These are phyloP conservation scores for Tenebrosternarchus preto DNA, from an alignment of 2,113 vertebrate species.

Conservation along the genomic window DNA sequence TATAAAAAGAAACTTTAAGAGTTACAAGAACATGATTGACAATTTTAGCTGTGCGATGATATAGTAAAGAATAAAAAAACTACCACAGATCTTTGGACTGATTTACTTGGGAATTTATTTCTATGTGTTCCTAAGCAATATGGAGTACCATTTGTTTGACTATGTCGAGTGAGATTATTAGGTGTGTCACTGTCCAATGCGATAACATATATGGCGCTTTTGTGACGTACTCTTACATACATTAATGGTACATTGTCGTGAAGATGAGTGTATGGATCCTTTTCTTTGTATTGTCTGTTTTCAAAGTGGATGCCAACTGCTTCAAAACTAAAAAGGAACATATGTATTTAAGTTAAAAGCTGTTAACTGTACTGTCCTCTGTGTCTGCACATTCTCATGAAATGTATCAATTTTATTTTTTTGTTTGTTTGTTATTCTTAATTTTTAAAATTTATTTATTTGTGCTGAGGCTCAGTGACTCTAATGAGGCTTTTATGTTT, in stretches of 20 bases:
- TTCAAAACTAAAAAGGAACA: slow-evolving; percentile 79
- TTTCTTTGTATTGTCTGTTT: slow-evolving; percentile 87
- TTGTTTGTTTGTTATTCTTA: slow-evolving; percentile 54
- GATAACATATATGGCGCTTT: slow-evolving; percentile 90
- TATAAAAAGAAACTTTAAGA: slow-evolving; percentile 71
- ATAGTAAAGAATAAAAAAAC: slow-evolving; percentile 69
- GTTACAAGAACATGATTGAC: slow-evolving; percentile 79
- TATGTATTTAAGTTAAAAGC: slow-evolving; percentile 77
- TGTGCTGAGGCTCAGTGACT: slow-evolving; percentile 70
- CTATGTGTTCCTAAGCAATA: slow-evolving; percentile 99
- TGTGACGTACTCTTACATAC: slow-evolving; percentile 89
- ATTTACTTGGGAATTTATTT: slow-evolving; percentile 88
- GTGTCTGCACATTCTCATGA: slow-evolving; percentile 76
- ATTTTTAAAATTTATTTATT: slow-evolving; percentile 67
- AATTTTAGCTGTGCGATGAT: slow-evolving; percentile 93
- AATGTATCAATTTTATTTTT: slow-evolving; percentile 64
- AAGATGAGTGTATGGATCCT: slow-evolving; percentile 83
- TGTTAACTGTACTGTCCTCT: slow-evolving; percentile 76
- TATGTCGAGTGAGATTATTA: slow-evolving; percentile 92
- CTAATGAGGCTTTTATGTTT: slow-evolving; percentile 58
- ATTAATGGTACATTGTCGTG: slow-evolving; percentile 89
- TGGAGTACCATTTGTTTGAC: slow-evolving; percentile 96
- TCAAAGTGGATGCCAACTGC: slow-evolving; percentile 90
- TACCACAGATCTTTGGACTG: slow-evolving; percentile 87
- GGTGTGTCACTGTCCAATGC: slow-evolving; percentile 91